Conservation (phyloP, 2,888 invertebrate species). For the Temnothorax rugatulus region DNA sequence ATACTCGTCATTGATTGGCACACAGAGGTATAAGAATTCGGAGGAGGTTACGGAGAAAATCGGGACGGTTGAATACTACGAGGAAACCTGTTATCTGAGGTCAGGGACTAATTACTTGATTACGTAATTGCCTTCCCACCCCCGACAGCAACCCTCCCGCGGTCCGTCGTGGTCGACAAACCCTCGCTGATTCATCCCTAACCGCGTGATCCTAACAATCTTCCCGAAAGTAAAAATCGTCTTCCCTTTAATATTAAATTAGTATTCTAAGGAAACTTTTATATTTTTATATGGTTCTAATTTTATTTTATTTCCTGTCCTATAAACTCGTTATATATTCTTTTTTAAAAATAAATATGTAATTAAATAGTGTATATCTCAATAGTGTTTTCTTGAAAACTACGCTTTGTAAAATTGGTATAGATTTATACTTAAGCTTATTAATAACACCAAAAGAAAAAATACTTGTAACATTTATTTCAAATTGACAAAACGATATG, state of each 20-base stretch:
- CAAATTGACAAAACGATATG: background rate
- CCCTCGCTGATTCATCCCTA: conserved; percentile 79
- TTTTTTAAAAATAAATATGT: background rate
- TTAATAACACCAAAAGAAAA: background rate
- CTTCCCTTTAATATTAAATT: conserved; percentile 67
- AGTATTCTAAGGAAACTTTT: conserved; percentile 51
- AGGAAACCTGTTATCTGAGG: conserved; percentile 81
- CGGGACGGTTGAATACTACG: conserved; percentile 74
- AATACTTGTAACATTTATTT: background rate
- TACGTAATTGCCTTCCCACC: conserved; percentile 83
- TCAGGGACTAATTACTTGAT: conserved; percentile 85
- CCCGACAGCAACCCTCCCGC: conserved; percentile 75
- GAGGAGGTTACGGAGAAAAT: conserved; percentile 66
- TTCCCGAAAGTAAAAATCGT: conserved; percentile 68
- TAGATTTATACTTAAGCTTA: background rate
- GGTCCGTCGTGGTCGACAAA: conserved; percentile 76
- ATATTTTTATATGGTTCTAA: conserved; percentile 13
- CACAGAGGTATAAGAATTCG: conserved; percentile 56
- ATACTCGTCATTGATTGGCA: background rate
- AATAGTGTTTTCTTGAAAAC: background rate
- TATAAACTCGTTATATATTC: background rate
- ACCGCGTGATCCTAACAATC: conserved; percentile 70
- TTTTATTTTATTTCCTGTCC: background rate
- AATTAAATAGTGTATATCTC: background rate
- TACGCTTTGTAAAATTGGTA: background rate